Conservation (phyloP, 2,888 invertebrate genomes). For the Tenthredo livida region DNA sequence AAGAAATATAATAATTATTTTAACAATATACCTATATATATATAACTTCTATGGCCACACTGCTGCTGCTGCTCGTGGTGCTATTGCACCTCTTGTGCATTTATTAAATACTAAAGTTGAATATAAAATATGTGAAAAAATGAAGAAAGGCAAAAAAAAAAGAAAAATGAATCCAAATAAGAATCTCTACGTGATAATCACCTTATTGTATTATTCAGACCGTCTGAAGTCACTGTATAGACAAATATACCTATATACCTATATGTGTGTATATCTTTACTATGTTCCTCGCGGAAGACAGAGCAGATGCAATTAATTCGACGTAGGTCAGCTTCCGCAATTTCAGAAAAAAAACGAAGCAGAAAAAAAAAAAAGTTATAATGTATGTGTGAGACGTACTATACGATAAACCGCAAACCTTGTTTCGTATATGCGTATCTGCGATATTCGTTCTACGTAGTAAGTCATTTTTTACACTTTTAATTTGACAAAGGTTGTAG, state of each 20-base stretch:
- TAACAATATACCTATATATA: neutral
- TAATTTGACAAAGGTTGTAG: neutral
- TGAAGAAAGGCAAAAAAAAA: neutral
- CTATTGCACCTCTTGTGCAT: neutral
- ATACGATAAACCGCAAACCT: neutral
- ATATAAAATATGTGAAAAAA: neutral
- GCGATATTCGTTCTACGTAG: neutral
- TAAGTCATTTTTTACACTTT: neutral
- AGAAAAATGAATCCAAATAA: neutral
- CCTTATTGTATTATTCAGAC: neutral
- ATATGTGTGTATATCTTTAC: neutral
- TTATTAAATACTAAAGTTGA: neutral
- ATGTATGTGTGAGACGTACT: neutral
- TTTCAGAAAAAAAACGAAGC: neutral
- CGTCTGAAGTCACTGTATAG: neutral
- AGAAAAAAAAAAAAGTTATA: neutral
- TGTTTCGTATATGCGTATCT: neutral
- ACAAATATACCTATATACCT: neutral
- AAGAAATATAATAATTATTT: neutral
- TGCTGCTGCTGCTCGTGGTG: neutral
- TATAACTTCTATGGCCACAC: neutral
- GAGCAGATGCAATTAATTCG: neutral
- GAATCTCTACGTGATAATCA: neutral
- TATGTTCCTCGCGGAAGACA: neutral
- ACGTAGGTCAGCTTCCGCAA: neutral